Evolutionary conservation across 2,113 vertebrate genomes (phyloP).

Genomic region (Malaclemys terrapin): DNA sequence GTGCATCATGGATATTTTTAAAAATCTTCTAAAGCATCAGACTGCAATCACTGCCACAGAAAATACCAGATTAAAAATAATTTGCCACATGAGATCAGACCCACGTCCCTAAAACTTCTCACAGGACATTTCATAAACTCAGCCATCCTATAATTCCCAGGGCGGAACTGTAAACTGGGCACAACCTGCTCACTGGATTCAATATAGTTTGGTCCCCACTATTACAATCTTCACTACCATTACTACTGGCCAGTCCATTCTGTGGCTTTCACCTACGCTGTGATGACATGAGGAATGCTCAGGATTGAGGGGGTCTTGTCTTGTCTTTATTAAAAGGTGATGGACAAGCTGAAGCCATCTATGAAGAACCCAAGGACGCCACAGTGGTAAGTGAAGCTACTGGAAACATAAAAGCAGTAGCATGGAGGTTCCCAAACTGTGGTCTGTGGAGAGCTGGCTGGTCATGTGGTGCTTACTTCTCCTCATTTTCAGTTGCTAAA

Average conservation of each 20-base stretch:
- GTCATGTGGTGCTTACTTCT: neutral
- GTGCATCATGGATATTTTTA: neutral
- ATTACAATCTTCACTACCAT: neutral
- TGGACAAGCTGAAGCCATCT: neutral
- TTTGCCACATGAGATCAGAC: neutral
- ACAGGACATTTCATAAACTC: neutral
- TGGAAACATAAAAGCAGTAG: neutral
- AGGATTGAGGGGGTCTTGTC: neutral
- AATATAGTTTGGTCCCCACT: neutral
- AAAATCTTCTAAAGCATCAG: neutral
- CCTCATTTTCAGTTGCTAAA: neutral
- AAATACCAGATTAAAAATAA: neutral
- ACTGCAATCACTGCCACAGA: neutral
- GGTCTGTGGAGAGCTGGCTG: neutral
- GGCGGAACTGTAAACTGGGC: neutral
- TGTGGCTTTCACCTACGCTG: neutral
- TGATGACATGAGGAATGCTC: neutral
- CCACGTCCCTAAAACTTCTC: neutral
- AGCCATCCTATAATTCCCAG: neutral
- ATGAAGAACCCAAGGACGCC: neutral
- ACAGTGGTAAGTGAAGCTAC: neutral
- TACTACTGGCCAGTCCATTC: neutral
- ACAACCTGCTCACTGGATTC: neutral
- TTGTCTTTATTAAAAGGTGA: conserved; percentile 32
- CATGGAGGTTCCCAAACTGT: neutral